Conservation (phyloP, 1,140 invertebrate species). For the Xylocopa sonorina region DNA sequence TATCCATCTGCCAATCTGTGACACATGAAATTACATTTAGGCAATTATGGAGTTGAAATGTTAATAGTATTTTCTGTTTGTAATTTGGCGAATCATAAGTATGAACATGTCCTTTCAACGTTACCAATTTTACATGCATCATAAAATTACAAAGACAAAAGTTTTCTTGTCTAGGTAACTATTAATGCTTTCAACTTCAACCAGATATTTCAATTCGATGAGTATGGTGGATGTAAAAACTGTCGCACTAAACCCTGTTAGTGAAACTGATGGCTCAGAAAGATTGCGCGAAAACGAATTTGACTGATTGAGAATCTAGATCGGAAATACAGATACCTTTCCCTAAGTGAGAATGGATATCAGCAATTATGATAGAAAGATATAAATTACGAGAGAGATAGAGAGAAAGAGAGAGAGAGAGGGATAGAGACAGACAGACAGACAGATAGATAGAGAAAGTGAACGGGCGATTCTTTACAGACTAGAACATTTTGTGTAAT, state of each 20-base stretch:
- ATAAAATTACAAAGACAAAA: conserved; percentile 53
- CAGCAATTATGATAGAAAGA: conserved; percentile 50
- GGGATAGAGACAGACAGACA: conserved; percentile 40
- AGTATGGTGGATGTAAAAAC: conserved; percentile 50
- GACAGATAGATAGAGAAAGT: conserved; percentile 51
- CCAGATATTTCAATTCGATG: conserved; percentile 56
- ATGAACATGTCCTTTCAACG: background rate
- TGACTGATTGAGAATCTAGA: conserved; percentile 39
- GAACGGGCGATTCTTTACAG: conserved; percentile 51
- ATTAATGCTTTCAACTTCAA: conserved; percentile 59
- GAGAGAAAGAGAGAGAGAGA: conserved; percentile 57
- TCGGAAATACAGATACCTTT: conserved; percentile 35
- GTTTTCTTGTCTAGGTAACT: conserved; percentile 58
- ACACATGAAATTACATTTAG: background rate
- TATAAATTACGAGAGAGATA: conserved; percentile 48
- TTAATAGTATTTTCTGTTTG: background rate
- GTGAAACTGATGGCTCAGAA: conserved; percentile 42
- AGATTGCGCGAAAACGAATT: conserved; percentile 48
- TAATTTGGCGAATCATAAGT: background rate
- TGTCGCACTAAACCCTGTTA: conserved; percentile 40
- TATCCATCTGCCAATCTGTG: conserved; percentile 19
- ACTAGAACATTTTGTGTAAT: conserved; percentile 60
- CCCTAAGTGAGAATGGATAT: conserved; percentile 55
- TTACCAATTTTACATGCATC: conserved; percentile 33
- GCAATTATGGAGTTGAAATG: background rate